Evolutionary conservation across 2,797 vertebrate species (phyloP).

Genomic region (Clarias fuscus): DNA sequence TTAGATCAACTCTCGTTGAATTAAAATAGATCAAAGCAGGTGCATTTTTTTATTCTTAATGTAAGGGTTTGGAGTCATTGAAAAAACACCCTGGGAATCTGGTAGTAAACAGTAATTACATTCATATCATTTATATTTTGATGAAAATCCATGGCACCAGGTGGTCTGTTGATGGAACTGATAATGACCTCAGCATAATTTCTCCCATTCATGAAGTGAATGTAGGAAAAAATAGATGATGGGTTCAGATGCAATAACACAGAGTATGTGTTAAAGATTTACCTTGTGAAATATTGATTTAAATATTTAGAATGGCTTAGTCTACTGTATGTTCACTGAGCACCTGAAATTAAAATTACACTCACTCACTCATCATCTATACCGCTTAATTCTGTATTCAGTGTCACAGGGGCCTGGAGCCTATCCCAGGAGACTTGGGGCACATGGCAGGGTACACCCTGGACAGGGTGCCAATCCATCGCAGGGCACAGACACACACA

Average conservation of each 20-base stretch:
- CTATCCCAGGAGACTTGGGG: too few species aligned
- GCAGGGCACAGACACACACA: too few species aligned
- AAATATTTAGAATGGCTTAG: not conserved
- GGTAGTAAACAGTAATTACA: not conserved
- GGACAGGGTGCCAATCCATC: too few species aligned
- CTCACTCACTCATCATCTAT: too few species aligned
- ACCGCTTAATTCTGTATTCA: not conserved
- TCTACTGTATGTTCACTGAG: not conserved
- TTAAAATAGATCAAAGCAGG: conserved; percentile 4
- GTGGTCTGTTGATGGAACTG: conserved; percentile 18
- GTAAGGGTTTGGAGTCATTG: not conserved
- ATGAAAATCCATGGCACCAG: conserved; percentile 24
- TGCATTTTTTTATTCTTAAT: not conserved
- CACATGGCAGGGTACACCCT: too few species aligned
- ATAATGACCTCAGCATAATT: not conserved
- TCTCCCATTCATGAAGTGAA: not conserved
- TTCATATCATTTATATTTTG: conserved; percentile 7
- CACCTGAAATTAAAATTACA: not conserved
- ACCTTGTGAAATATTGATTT: not conserved
- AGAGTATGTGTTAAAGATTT: not conserved
- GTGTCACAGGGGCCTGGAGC: too few species aligned
- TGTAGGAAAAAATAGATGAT: not conserved
- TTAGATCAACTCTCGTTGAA: not conserved
- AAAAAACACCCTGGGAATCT: not conserved
- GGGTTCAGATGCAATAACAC: not conserved